These are phyloP conservation scores for Prionace glauca DNA, from an alignment of 2,797 vertebrate genomes.

Conservation along the genomic window DNA sequence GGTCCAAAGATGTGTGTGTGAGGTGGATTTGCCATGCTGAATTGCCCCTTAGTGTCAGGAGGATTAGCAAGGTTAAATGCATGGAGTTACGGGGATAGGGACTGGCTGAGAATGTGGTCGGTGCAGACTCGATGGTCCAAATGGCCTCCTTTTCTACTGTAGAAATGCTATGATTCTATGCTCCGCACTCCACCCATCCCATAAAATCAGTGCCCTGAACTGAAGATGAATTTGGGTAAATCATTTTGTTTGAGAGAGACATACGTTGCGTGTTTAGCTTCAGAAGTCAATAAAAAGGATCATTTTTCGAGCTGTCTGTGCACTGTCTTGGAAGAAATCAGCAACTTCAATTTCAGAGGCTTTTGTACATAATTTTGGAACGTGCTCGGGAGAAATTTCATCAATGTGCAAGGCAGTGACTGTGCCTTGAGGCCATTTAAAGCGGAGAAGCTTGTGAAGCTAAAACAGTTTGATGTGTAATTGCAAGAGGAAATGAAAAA, in stretches of 20 bases:
- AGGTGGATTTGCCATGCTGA: too few relatives aligned
- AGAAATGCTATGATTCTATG: too few relatives aligned
- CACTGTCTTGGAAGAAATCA: not conserved
- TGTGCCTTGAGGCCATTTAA: conserved; percentile 59
- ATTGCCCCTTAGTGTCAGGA: too few relatives aligned
- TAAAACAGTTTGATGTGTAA: conserved; percentile 67
- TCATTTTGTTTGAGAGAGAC: not conserved
- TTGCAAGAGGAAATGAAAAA: conserved; percentile 67
- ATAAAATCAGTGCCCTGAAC: not conserved
- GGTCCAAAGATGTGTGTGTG: too few relatives aligned
- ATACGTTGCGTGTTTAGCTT: not conserved
- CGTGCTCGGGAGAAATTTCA: conserved; percentile 55
- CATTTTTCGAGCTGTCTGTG: not conserved
- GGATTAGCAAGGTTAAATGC: too few relatives aligned
- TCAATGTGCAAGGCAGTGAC: conserved; percentile 54
- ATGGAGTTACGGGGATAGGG: too few relatives aligned
- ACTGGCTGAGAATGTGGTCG: too few relatives aligned
- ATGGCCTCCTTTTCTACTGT: too few relatives aligned
- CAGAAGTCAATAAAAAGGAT: not conserved
- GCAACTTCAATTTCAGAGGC: not conserved
- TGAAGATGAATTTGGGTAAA: not conserved
- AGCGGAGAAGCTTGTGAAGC: conserved; percentile 59
- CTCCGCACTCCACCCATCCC: too few relatives aligned
- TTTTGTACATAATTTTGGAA: conserved; percentile 48
- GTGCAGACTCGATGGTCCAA: too few relatives aligned